Percentiles rank a stretch among this genome's conserved stretches.
These are phyloP conservation scores for Dermatemys mawii DNA, from an alignment of 2,113 vertebrate species.

Conservation along the genomic window DNA sequence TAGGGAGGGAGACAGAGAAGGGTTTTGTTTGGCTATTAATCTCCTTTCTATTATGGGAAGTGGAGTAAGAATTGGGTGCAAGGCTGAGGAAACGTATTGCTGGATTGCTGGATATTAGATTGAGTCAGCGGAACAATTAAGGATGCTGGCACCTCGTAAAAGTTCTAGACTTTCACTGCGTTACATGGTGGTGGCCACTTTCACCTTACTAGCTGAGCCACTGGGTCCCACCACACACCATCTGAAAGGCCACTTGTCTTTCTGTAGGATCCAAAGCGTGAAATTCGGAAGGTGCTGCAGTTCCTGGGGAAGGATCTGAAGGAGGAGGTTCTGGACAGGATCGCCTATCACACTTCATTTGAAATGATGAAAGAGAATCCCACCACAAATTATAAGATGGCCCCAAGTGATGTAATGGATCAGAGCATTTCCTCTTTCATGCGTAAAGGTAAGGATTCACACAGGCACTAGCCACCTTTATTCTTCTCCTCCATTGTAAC, in stretches of 20 bases:
- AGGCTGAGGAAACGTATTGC: neutral
- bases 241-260: neutral
- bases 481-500: neutral
- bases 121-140: neutral
- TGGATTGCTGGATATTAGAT: neutral
- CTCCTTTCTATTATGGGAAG: neutral
- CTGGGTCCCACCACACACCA: neutral
- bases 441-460: slow-evolving; percentile 73
- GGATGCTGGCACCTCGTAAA: neutral
- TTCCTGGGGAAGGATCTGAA: slow-evolving; percentile 69
- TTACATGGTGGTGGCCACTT: neutral
- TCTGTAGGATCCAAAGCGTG: slow-evolving; percentile 66
- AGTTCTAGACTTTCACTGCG: neutral
- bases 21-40: neutral
- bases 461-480: neutral
- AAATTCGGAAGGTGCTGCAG: slow-evolving; percentile 69
- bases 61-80: neutral
- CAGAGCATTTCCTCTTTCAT: slow-evolving; percentile 72
- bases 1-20: neutral
- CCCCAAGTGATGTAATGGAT: slow-evolving; percentile 63
- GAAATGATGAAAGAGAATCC: slow-evolving; percentile 77
- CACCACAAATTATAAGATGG: slow-evolving; percentile 69
- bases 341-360: slow-evolving; percentile 70
- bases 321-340: slow-evolving; percentile 30
- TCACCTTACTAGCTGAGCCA: neutral